Conservation (phyloP, 2,113 vertebrate genomes). For the Pluvianellus socialis region DNA sequence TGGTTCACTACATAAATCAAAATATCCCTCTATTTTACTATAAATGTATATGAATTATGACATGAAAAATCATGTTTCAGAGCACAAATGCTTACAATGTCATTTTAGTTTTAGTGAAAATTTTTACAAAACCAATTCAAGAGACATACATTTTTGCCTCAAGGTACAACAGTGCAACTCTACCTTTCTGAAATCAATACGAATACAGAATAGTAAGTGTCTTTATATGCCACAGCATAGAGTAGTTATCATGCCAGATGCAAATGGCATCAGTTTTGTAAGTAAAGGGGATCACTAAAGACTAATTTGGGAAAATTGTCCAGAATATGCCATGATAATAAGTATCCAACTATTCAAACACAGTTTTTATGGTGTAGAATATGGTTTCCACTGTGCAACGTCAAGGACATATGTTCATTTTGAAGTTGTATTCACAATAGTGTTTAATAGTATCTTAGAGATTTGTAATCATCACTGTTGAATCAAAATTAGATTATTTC, state of each 20-base stretch:
- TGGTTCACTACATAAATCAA: neutral
- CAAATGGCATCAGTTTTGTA: neutral
- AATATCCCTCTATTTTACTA: neutral
- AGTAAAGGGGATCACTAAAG: neutral
- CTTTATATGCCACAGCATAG: neutral
- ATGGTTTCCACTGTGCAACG: neutral
- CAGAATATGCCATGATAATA: neutral
- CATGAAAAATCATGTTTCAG: neutral
- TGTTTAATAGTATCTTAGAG: neutral
- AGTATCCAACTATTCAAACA: neutral
- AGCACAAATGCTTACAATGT: neutral
- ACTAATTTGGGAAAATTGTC: neutral
- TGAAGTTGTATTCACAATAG: constrained; percentile 12
- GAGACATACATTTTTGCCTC: neutral
- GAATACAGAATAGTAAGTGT: neutral
- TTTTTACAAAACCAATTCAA: neutral
- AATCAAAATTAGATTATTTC: constrained; percentile 28
- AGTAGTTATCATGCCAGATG: neutral
- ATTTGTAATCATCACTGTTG: neutral
- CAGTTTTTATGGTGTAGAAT: neutral
- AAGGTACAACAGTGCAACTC: neutral
- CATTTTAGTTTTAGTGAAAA: neutral
- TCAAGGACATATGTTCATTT: neutral
- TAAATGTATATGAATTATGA: neutral
- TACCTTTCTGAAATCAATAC: neutral